These are phyloP conservation scores for Aurelia aurita DNA, from an alignment of 30 jellyfish, hydroid and myxozoan species.

Conservation along the genomic window DNA sequence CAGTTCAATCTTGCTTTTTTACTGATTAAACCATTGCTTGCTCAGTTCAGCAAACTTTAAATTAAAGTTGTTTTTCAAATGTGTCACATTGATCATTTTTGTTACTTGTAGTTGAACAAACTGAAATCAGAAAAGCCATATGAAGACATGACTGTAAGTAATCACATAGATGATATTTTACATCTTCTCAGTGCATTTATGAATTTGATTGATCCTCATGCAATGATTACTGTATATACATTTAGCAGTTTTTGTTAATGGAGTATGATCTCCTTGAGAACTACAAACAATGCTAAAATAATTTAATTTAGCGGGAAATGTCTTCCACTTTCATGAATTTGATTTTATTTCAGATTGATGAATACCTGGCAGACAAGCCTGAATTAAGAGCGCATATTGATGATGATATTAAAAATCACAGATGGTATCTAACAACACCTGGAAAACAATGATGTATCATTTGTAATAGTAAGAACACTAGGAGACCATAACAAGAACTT, in stretches of 20 bases:
- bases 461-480: neutral
- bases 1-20: too few species aligned
- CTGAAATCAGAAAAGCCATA: slow-evolving; percentile 79
- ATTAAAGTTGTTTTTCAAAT: too few species aligned
- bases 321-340: too few species aligned
- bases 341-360: slow-evolving; percentile 43
- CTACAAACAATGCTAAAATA: neutral
- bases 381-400: slow-evolving; percentile 47
- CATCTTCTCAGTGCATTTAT: too few species aligned
- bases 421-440: slow-evolving; percentile 50
- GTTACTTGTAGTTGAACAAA: slow-evolving; percentile 49
- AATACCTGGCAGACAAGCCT: slow-evolving; percentile 65
- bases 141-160: slow-evolving; percentile 96
- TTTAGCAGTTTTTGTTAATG: neutral
- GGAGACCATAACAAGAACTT: too few species aligned
- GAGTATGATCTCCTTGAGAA: too few species aligned
- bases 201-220: too few species aligned
- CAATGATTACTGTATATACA: neutral
- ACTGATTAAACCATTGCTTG: too few species aligned
- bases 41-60: too few species aligned
- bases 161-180: neutral
- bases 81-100: neutral
- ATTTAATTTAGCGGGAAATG: too few species aligned
- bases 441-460: slow-evolving; percentile 6
- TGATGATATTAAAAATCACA: slow-evolving; percentile 65